Evolutionary conservation across 2,888 invertebrate species (phyloP), one percentile per base, ranked within the genome.

Genomic region (Napeogenes sylphis): DNA sequence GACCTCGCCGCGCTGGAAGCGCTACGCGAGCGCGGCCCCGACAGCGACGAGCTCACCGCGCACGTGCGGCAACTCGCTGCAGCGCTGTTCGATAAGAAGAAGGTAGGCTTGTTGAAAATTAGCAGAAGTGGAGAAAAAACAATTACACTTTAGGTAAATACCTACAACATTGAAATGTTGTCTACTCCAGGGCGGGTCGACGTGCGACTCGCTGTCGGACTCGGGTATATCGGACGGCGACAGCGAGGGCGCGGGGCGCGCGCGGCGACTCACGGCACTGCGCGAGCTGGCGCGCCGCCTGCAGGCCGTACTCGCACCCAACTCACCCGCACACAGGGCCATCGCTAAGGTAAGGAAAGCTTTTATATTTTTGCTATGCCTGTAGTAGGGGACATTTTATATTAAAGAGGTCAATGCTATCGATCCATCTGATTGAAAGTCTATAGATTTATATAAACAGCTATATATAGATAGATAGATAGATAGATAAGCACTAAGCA

Each of bases 221-320:
- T 94, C 94, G 42, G 95, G 95, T n/a, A 95, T 95, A 72, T 95
- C 94, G 8, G 95, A 95, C 79, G 94, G 94, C 64, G 95, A 95
- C 75, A 94, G 89, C 67, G 90, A 90, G 77, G 80, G 93, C 89
- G 87, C 94, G 82, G 84, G 94, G 62, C 91, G 95, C 46, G 95
- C 95, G 68, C 90, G 93, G 45, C 90, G 94, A 2, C 85, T 95
- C 47, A 91, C 93, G n/a, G 93, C 93, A 1, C 87, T 95, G 63
- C 85, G 94, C 45, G 92, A 94, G 63, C 83, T 95, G 51, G 94
- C 94, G 8, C 91, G 94, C 12, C 92, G 93, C 53, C 82, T 95
- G 73, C 94, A 94, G 76, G 92, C 92, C 2, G 93, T 93, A 42
- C 79, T 95, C 64, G 92, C 93, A 14, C 94, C 94, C 3, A 93